These are phyloP conservation scores for Oeneis ivallda DNA, from an alignment of 2,888 invertebrate species.

Conservation along the genomic window DNA sequence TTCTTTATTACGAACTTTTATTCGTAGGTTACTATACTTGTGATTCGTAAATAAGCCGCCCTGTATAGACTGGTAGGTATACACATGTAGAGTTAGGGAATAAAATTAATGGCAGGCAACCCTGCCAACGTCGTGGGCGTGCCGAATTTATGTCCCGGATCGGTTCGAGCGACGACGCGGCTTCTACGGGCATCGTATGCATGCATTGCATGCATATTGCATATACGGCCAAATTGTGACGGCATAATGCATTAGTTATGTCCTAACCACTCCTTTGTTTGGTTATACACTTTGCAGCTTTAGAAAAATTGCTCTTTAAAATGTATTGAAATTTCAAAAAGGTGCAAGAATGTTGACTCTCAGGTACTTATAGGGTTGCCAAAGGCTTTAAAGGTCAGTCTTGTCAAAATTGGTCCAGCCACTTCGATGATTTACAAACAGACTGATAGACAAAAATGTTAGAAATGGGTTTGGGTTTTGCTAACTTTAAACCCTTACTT, in stretches of 20 bases:
- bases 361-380: not conserved
- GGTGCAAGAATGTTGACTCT: not conserved
- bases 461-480: no score
- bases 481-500: no score
- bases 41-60: no score
- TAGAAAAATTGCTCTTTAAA: slow-evolving; percentile 20
- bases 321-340: slow-evolving; percentile 1
- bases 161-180: slow-evolving; percentile 44
- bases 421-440: not conserved
- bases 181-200: slow-evolving; percentile 37
- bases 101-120: slow-evolving; percentile 28
- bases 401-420: not conserved
- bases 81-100: not conserved
- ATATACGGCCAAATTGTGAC: slow-evolving; percentile 34
- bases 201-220: slow-evolving; percentile 26
- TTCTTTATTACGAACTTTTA: no score
- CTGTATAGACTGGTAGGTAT: no score
- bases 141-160: slow-evolving; percentile 50
- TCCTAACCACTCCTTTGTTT: slow-evolving; percentile 30
- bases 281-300: slow-evolving; percentile 2
- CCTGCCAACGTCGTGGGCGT: slow-evolving; percentile 48
- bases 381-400: no score
- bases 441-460: no score
- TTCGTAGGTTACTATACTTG: no score
- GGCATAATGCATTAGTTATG: slow-evolving; percentile 43